phyloP scores from a whole-genome alignment of 2,113 vertebrate species.

The Campylomormyrus numenius region DNA sequence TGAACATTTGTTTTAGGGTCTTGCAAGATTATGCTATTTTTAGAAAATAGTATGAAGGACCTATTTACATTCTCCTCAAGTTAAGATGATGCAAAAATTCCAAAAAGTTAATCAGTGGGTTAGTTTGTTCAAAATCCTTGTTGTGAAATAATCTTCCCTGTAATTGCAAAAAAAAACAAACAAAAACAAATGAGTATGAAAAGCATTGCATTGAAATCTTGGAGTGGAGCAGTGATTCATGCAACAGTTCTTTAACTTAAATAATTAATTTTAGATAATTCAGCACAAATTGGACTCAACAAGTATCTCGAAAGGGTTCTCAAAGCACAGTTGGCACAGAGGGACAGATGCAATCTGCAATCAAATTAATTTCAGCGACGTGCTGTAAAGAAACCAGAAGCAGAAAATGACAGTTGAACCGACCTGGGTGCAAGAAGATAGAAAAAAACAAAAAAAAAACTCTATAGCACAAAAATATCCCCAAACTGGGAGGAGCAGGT shows the following conservation, averaged over 20 bases:
- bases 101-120: neutral
- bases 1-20: neutral
- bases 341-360: neutral
- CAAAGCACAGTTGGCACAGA: neutral
- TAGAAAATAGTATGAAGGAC: neutral
- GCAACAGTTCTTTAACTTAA: neutral
- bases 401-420: constrained; percentile 46
- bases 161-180: neutral
- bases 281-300: neutral
- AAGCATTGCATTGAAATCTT: neutral
- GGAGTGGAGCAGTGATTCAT: neutral
- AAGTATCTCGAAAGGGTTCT: neutral
- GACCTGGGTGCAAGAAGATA: constrained; percentile 12
- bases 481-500: constrained; percentile 52
- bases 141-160: neutral
- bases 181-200: neutral
- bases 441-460: neutral
- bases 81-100: neutral
- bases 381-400: neutral
- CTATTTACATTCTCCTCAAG: neutral
- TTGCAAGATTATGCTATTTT: neutral
- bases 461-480: constrained; percentile 27
- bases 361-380: neutral
- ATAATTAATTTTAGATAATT: neutral
- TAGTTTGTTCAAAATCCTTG: neutral